Percentiles rank a stretch among this genome's conserved stretches.
Evolutionary conservation across 2,797 vertebrate species (phyloP).

Genomic region (Acomys russatus): DNA sequence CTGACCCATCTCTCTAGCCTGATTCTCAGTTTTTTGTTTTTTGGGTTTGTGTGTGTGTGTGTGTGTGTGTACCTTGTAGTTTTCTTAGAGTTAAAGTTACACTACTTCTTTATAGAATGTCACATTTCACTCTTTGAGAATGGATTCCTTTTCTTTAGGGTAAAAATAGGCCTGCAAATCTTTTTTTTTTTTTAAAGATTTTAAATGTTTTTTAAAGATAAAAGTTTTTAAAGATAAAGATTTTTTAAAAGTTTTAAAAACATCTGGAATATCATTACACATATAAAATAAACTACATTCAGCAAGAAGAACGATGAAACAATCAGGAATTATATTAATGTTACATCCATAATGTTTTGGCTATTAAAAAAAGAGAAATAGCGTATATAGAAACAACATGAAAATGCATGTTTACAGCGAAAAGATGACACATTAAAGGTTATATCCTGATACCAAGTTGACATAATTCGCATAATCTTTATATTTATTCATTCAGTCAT

Average conservation of each 20-base stretch:
- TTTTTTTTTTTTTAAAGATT: background rate
- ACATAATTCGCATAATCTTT: background rate
- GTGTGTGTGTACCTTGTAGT: background rate
- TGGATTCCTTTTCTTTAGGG: background rate
- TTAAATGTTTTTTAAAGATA: too few relatives aligned
- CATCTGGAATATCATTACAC: background rate
- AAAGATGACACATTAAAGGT: background rate
- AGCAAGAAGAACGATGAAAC: too few relatives aligned
- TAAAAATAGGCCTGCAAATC: slow-evolving; percentile 5
- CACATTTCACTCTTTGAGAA: background rate
- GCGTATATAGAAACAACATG: background rate
- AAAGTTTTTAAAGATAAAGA: too few relatives aligned
- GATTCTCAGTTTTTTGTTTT: background rate
- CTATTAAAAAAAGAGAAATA: too few relatives aligned
- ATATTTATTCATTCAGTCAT: background rate
- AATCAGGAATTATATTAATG: too few relatives aligned
- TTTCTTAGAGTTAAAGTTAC: slow-evolving; percentile 10
- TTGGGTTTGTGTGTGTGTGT: background rate
- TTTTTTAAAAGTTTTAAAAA: slow-evolving; percentile 6
- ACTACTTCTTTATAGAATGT: slow-evolving; percentile 33
- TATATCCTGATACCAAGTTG: background rate
- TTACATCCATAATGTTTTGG: too few relatives aligned
- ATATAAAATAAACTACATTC: too few relatives aligned
- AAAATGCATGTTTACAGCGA: background rate
- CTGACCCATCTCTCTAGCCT: background rate